These are phyloP conservation scores for Rutilus rutilus DNA, from an alignment of 2,113 vertebrate genomes.

Conservation along the genomic window DNA sequence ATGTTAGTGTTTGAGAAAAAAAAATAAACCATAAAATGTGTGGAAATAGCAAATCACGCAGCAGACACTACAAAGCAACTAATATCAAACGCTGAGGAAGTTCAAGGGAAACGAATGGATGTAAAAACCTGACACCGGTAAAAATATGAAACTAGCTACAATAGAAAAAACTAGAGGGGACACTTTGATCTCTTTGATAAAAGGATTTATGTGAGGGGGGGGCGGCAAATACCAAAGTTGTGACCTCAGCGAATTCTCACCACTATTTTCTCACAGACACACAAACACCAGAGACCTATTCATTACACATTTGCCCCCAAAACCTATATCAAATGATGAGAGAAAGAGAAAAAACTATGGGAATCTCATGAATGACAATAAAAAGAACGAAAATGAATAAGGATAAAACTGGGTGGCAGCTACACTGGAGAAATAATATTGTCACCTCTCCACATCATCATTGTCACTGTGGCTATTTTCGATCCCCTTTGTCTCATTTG, in stretches of 20 bases:
- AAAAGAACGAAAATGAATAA: background rate
- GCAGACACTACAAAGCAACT: background rate
- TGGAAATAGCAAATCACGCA: background rate
- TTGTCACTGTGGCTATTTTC: background rate
- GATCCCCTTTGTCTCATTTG: background rate
- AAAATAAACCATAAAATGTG: background rate
- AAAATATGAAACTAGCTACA: constrained; percentile 30
- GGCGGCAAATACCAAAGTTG: constrained; percentile 21
- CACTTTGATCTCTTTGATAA: constrained; percentile 51
- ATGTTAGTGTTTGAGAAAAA: background rate
- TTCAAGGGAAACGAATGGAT: constrained; percentile 11
- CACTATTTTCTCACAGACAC: constrained; percentile 41
- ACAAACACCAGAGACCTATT: constrained; percentile 32
- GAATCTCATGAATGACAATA: constrained; percentile 27
- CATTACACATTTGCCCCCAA: constrained; percentile 40
- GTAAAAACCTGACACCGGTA: constrained; percentile 30
- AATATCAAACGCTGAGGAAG: constrained; percentile 4
- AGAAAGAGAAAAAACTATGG: background rate
- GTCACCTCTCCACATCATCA: background rate
- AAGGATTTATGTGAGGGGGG: constrained; percentile 27
- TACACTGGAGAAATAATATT: constrained; percentile 14
- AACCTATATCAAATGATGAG: constrained; percentile 38
- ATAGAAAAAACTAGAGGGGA: constrained; percentile 30
- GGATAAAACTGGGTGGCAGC: no score
- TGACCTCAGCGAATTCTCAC: constrained; percentile 50